These are phyloP conservation scores for Hemiprocne comata DNA, from an alignment of 2,113 vertebrate genomes.

Conservation along the genomic window DNA sequence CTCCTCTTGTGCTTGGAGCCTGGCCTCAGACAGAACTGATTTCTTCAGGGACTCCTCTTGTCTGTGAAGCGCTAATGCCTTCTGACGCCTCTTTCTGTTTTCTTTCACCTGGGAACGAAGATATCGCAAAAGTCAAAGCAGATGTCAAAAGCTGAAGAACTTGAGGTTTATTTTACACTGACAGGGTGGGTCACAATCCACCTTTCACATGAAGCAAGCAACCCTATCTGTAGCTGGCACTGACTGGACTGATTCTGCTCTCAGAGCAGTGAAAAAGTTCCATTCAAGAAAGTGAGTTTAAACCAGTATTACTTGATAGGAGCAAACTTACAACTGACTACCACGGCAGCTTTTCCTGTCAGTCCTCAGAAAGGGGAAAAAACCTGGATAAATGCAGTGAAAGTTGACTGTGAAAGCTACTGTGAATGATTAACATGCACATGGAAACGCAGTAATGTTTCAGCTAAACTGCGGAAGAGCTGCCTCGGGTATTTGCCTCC, in stretches of 20 bases:
- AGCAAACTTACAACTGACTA: background rate
- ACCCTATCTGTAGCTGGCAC: rapidly evolving
- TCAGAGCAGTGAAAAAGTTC: background rate
- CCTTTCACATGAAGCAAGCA: background rate
- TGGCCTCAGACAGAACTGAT: constrained; percentile 76
- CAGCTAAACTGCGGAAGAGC: background rate
- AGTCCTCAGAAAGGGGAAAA: background rate
- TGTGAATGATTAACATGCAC: background rate
- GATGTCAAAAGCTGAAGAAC: background rate
- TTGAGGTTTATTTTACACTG: background rate
- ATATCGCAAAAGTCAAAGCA: background rate
- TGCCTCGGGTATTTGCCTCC: background rate
- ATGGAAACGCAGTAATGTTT: background rate
- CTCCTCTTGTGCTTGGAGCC: constrained; percentile 74
- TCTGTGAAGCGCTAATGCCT: constrained; percentile 74
- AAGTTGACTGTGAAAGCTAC: background rate
- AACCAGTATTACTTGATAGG: background rate
- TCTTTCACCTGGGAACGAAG: constrained; percentile 83
- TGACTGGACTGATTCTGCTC: background rate
- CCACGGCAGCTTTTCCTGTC: background rate
- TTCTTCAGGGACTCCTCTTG: constrained; percentile 75
- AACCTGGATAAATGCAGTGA: background rate
- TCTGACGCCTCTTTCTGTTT: constrained; percentile 81
- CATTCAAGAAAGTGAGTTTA: background rate
- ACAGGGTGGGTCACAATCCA: background rate